Percentiles rank a stretch among this genome's conserved stretches.
Conservation (phyloP, 1,140 invertebrate species). For the Solen grandis region DNA sequence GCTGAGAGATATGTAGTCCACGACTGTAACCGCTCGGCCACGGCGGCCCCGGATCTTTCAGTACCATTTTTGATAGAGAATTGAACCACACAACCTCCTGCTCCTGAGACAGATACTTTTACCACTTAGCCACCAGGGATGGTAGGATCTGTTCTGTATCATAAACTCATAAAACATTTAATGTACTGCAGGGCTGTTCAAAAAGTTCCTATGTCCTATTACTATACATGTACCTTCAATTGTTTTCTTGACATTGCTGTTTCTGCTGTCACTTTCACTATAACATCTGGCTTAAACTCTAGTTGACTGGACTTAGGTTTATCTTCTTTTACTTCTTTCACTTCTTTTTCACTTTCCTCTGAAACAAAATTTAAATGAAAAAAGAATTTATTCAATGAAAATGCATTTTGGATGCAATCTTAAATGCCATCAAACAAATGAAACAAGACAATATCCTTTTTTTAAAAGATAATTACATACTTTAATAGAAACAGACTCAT, state of each 20-base stretch:
- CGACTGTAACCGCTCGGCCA: too few species aligned
- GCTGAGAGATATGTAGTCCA: too few species aligned
- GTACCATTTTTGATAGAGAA: not conserved
- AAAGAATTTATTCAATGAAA: not conserved
- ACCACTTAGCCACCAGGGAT: too few species aligned
- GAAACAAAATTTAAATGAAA: not conserved
- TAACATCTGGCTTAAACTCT: constrained; percentile 67
- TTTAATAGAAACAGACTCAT: too few species aligned
- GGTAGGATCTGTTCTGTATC: too few species aligned
- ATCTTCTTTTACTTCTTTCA: constrained; percentile 5
- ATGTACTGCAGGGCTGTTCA: too few species aligned
- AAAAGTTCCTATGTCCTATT: not conserved
- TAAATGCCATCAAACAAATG: not conserved
- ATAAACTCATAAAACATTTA: too few species aligned
- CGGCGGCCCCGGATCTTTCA: not conserved
- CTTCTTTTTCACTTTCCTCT: not conserved
- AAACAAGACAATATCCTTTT: not conserved
- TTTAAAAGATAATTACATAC: not conserved
- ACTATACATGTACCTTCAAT: constrained; percentile 62
- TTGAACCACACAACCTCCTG: not conserved
- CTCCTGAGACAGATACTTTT: not conserved
- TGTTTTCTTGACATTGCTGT: constrained; percentile 59
- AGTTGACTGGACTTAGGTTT: constrained; percentile 25
- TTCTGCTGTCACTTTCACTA: constrained; percentile 63
- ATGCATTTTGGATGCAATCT: too few species aligned